Percentiles rank a stretch among this genome's conserved stretches.
These are phyloP conservation scores for Brachionichthys hirsutus DNA, from an alignment of 2,113 vertebrate genomes.

Conservation along the genomic window DNA sequence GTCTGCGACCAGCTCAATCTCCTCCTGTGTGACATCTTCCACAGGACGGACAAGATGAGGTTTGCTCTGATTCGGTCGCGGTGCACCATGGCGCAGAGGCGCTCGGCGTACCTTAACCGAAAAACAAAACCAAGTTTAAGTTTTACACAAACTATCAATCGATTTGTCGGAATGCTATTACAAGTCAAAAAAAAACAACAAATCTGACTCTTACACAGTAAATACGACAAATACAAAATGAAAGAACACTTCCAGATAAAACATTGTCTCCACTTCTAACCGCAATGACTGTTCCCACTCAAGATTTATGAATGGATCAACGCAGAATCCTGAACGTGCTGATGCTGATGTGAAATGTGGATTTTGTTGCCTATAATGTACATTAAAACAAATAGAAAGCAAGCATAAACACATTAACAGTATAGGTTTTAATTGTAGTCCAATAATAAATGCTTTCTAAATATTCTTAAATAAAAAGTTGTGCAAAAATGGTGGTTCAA, in stretches of 20 bases:
- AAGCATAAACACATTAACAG: neutral
- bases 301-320: no score
- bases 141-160: neutral
- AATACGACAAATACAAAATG: neutral
- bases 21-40: conserved; percentile 76
- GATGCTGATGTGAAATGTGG: no score
- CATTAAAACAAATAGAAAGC: no score
- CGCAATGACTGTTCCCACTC: no score
- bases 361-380: no score
- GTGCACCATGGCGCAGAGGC: conserved; percentile 28
- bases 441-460: neutral
- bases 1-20: conserved; percentile 73
- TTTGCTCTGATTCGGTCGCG: conserved; percentile 48
- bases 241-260: no score
- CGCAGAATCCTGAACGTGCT: no score
- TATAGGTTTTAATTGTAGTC: neutral
- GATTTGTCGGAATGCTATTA: no score
- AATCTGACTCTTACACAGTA: neutral
- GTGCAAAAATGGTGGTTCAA: neutral
- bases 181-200: no score
- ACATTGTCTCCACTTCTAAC: no score
- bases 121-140: neutral
- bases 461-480: no score
- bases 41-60: conserved; percentile 68
- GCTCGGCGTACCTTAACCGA: conserved; percentile 51